These are phyloP conservation scores for Tribolium madens DNA, from an alignment of 1,140 invertebrate species.

Conservation along the genomic window DNA sequence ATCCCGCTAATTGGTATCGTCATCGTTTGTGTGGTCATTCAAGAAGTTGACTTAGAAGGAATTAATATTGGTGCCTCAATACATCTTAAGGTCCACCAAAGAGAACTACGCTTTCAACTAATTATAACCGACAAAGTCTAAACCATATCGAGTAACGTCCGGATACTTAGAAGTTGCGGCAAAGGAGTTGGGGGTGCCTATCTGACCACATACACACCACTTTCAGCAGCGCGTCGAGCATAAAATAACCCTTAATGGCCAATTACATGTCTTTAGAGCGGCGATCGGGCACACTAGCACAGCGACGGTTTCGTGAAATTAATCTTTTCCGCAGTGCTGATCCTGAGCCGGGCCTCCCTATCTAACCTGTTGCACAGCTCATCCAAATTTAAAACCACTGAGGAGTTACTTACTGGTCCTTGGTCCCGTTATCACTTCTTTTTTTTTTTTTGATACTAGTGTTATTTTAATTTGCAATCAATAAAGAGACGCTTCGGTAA, in stretches of 20 bases:
- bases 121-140: constrained; percentile 61
- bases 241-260: constrained; percentile 63
- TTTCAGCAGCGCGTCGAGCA: constrained; percentile 51
- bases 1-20: constrained; percentile 50
- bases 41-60: constrained; percentile 60
- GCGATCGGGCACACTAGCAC: not conserved
- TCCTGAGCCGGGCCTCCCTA: constrained; percentile 46
- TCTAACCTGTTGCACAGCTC: constrained; percentile 59
- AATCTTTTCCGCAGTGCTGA: constrained; percentile 55
- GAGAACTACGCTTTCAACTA: constrained; percentile 61
- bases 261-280: constrained; percentile 60
- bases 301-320: constrained; percentile 46
- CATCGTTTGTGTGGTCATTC: constrained; percentile 55
- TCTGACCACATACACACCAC: constrained; percentile 62
- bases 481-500: constrained; percentile 49
- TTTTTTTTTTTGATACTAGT: not conserved
- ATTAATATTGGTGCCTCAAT: constrained; percentile 60
- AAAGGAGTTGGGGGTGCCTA: constrained; percentile 55
- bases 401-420: not conserved
- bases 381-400: constrained; percentile 55
- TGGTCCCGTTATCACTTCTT: not conserved
- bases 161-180: constrained; percentile 60
- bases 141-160: constrained; percentile 50
- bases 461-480: constrained; percentile 50
- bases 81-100: constrained; percentile 60